Evolutionary conservation across 2,113 vertebrate genomes (phyloP).

Genomic region (Gasterosteus aculeatus): DNA sequence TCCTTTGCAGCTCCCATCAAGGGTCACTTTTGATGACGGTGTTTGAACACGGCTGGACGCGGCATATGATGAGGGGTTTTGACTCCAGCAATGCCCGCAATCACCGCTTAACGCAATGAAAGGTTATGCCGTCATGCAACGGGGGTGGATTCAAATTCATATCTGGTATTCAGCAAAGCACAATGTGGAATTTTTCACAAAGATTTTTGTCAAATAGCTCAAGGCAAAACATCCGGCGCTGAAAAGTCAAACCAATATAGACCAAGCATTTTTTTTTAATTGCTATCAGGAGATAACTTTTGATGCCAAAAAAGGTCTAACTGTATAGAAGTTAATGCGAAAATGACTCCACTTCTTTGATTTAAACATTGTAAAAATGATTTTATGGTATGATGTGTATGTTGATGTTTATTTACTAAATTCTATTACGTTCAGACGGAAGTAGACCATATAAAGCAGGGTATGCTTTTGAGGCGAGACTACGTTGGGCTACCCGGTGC

Average conservation of each 20-base stretch:
- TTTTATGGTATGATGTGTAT: neutral
- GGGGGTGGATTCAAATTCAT: neutral
- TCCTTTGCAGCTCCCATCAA: constrained; percentile 28
- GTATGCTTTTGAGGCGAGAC: neutral
- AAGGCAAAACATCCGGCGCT: neutral
- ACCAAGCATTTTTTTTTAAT: too few relatives aligned
- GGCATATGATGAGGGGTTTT: constrained; percentile 36
- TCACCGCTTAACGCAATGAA: neutral
- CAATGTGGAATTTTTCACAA: neutral
- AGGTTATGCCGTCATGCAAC: constrained; percentile 13
- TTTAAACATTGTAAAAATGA: neutral
- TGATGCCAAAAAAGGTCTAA: too few relatives aligned
- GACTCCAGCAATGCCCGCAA: neutral
- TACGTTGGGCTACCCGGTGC: too few relatives aligned
- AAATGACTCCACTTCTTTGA: neutral
- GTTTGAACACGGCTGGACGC: constrained; percentile 26
- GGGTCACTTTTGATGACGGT: constrained; percentile 51
- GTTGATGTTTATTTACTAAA: too few relatives aligned
- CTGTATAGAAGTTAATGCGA: neutral
- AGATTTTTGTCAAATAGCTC: neutral
- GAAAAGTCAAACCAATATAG: too few relatives aligned
- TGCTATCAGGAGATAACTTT: too few relatives aligned
- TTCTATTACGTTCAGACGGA: neutral
- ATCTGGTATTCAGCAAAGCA: too few relatives aligned
- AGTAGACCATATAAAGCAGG: neutral